Evolutionary conservation across 1,140 invertebrate species (phyloP), one percentile per base, ranked within the genome.

Genomic region (Pachypsylla venusta): DNA sequence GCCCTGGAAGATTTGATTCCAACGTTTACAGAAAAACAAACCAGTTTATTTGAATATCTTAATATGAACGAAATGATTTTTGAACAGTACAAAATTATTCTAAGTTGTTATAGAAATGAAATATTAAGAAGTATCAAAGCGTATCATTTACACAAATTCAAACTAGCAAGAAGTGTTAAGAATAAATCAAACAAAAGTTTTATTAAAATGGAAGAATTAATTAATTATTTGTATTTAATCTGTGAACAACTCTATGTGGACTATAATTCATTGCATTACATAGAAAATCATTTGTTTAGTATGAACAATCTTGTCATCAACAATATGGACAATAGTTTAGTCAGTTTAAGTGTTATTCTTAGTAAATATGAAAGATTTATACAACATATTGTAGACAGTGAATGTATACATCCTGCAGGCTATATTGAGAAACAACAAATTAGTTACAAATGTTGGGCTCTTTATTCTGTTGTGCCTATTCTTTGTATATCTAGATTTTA

Each of bases 321-420:
- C 4, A 19, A n/a, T 48, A 48, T 48, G 5, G n/a, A n/a, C n/a
- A 48, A 48, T 7, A 48, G n/a, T 4, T 19, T 48, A 22, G 22
- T 48, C 3, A 5, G 42, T 19, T 19, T 48, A 22, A 48, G 42
- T 48, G 42, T 19, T 10, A 48, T 48, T n/a, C n/a, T 48, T n/a
- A 48, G 22, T 19, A 48, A 48, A 48, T 48, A 48, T 48, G 42
- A 48, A 48, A 48, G 42, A 48, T 48, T 5, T 48, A 22, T 48
- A 19, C n/a, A 48, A n/a, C 16, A 5, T 7, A 48, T 48, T 48
- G 7, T 48, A 10, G 22, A 48, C 16, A n/a, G n/a, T 19, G 22
- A 48, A 19, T 48, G 42, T 48, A 7, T 48, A 19, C 42, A 48
- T 19, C 42, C 16, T 19, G 7, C 42, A 5, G 42, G 42, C 5